Evolutionary conservation across 2,113 vertebrate genomes (phyloP).

Genomic region (Athene noctua): DNA sequence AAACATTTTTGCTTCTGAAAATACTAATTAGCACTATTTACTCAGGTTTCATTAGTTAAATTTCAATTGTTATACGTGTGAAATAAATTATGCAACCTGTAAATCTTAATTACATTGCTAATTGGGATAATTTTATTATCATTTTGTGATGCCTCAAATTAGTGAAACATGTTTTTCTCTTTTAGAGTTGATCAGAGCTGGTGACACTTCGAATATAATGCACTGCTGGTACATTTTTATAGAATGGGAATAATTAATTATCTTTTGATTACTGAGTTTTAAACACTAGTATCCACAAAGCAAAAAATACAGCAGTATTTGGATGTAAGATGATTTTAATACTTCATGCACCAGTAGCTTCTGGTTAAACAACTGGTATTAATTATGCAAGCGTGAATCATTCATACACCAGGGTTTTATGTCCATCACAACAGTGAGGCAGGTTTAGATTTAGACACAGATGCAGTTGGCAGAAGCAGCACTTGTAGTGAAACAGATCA

Average conservation of each 20-base stretch:
- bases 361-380: neutral
- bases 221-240: neutral
- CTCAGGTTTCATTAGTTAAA: neutral
- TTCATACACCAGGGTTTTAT: neutral
- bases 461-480: neutral
- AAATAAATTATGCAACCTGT: neutral
- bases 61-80: neutral
- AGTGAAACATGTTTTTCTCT: neutral
- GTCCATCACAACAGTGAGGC: neutral
- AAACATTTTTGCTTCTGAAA: neutral
- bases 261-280: neutral
- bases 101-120: neutral
- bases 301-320: neutral
- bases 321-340: neutral
- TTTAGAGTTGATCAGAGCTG: neutral
- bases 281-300: neutral
- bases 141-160: neutral
- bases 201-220: neutral
- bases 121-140: neutral
- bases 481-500: neutral
- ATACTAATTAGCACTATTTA: neutral
- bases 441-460: neutral
- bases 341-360: neutral
- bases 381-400: neutral
- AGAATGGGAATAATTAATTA: neutral